Percentiles rank a stretch among this genome's conserved stretches.
phyloP scores from a whole-genome alignment of 2,888 invertebrate genomes.

The Tridacna crocea region DNA sequence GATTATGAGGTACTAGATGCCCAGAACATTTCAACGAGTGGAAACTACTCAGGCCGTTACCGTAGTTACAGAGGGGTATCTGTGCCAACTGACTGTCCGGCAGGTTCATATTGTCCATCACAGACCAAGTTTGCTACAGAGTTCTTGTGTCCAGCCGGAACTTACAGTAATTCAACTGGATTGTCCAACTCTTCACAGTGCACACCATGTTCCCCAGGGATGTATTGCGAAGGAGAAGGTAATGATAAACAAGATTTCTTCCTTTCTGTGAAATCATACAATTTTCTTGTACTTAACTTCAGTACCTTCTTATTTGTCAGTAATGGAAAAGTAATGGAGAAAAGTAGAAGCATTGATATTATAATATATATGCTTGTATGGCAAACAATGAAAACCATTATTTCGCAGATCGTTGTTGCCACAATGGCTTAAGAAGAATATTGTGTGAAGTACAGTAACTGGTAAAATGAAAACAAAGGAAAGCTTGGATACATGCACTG shows the following conservation, averaged over 20 bases:
- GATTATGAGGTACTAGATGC: constrained; percentile 80
- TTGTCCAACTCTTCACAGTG: constrained; percentile 76
- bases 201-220: constrained; percentile 80
- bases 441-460: no score
- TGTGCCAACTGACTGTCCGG: constrained; percentile 78
- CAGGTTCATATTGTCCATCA: constrained; percentile 80
- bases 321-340: no score
- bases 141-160: constrained; percentile 79
- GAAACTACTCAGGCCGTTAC: constrained; percentile 78
- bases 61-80: constrained; percentile 80
- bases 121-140: constrained; percentile 74
- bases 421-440: no score
- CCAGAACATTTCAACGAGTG: constrained; percentile 72
- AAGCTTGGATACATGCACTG: no score
- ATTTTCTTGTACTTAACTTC: no score
- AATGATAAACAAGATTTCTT: background rate
- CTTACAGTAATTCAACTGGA: constrained; percentile 80
- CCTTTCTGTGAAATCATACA: background rate
- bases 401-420: no score
- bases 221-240: constrained; percentile 81
- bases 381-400: no score
- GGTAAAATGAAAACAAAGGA: no score
- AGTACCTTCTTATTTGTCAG: no score
- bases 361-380: no score
- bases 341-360: background rate